These are phyloP conservation scores for Amyelois transitella DNA, from an alignment of 1,140 invertebrate genomes.

Conservation along the genomic window DNA sequence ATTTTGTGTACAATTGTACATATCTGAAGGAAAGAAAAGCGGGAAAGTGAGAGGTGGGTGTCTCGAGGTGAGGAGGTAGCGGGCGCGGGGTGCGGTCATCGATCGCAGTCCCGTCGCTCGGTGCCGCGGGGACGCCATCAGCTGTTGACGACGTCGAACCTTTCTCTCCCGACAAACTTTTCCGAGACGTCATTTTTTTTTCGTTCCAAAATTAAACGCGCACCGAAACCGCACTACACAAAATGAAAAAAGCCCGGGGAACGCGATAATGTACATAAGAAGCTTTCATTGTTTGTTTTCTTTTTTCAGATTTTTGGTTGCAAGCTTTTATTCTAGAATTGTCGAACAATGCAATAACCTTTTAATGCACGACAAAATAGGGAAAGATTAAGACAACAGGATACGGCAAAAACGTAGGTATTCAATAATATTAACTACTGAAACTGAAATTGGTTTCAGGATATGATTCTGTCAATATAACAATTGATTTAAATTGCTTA, in stretches of 20 bases:
- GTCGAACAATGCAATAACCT: too few relatives aligned
- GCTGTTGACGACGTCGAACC: conserved; percentile 35
- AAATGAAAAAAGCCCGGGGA: background rate
- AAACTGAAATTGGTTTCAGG: too few relatives aligned
- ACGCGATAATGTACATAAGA: background rate
- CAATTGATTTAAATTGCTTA: too few relatives aligned
- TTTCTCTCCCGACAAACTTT: background rate
- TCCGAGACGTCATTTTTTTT: background rate
- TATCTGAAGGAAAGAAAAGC: conserved; percentile 46
- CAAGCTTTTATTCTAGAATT: background rate
- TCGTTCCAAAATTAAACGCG: background rate
- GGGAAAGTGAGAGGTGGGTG: conserved; percentile 54
- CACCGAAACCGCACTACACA: background rate
- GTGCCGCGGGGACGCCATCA: conserved; percentile 37
- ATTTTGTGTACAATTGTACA: background rate
- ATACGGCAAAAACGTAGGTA: too few relatives aligned
- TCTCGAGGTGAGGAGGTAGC: conserved; percentile 37
- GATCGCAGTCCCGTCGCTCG: conserved; percentile 38
- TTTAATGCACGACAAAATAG: too few relatives aligned
- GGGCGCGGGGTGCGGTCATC: conserved; percentile 34
- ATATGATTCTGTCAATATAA: too few relatives aligned
- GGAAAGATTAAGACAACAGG: too few relatives aligned
- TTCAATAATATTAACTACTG: too few relatives aligned
- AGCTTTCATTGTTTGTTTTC: background rate
- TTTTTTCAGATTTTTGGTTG: background rate